Base-by-base conservation (phyloP, 2,888 invertebrate species). In the Halocaridina rubra region DNA sequence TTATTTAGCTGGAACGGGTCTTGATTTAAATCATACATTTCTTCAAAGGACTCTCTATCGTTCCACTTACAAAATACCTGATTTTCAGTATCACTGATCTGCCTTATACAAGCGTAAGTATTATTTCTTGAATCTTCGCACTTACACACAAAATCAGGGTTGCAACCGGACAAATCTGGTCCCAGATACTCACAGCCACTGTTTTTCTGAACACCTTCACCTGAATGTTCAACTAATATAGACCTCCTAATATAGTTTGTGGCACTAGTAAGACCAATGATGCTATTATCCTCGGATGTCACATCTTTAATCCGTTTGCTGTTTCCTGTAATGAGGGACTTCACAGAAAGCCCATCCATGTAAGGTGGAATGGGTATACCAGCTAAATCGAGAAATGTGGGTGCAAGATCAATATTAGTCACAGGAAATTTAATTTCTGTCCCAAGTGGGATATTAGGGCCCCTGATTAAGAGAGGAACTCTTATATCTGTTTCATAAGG, bases 401-500 rank as follows among this genome's bases (percentile, higher is more conserved):
- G 95, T 2, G 95, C 95, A 59, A 98, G 90, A 90, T 98, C 97
- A n/a, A 97, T 94, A 89, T 95, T 94, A 7, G 95, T 92, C 0
- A 95, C 93, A 0, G 95, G 94, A 76, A 93, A 90, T 86, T 93
- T 91, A 0, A 91, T 89, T 0, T 91, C 90, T 64, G 89, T 89
- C 13, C 89, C 90, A 33, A 90, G 59, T 24, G 81, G 81, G 8
- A 96, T 91, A 1, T 92, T 92, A 0, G 97, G 97, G 0, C 96
- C 97, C 69, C 94, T 92, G 1, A 98, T 93, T 71, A 97, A 90
- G 3, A 98, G 92, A 0, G 97, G 97, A 0, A 98, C 94, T 89
- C 94, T 93, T 64, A 97, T 94, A 90, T 98, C 98, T 0, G 96
- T 94, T 90, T 98, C 97, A 91, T 98, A 98, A 0, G 96, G 95